Base-by-base conservation (phyloP, 2,888 invertebrate species). In the Congeria kusceri region DNA sequence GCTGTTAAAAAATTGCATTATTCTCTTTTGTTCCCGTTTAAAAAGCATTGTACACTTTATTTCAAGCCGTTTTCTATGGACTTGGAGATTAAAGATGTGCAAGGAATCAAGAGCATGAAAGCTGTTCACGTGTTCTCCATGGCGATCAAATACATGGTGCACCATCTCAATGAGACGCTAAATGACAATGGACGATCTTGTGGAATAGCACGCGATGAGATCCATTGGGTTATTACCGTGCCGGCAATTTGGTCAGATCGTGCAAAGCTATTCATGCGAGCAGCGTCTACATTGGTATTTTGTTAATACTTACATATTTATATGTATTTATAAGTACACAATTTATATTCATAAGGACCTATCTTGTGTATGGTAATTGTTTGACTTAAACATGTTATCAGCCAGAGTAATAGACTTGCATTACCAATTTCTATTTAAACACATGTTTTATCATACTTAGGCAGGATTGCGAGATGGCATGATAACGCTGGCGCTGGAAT, bases 381-480 rank as follows among this genome's bases (percentile, higher is more conserved):
- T 29, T 39, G 7, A 23, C 39, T 9, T 39, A 29, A 62, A 23
- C n/a, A 39, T 39, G 39, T 5, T 39, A 1, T 39, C n/a, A n/a
- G n/a, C n/a, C n/a, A n/a, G n/a, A n/a, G n/a, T n/a, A n/a, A n/a
- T n/a, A n/a, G n/a, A n/a, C n/a, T n/a, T n/a, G n/a, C n/a, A n/a
- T n/a, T n/a, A n/a, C n/a, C n/a, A n/a, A n/a, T n/a, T n/a, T n/a
- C n/a, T n/a, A n/a, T n/a, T n/a, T n/a, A n/a, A n/a, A n/a, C n/a
- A n/a, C n/a, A n/a, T n/a, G n/a, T n/a, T n/a, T n/a, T n/a, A n/a
- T n/a, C n/a, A n/a, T n/a, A n/a, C 11, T 53, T 39, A 74, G 73
- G 73, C 73, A 28, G 73, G 73, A 11, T 67, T 74, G 18, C 61
- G 59, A n/a, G 67, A 74, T 15, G 47, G 53, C 9, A 62, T 67